Evolutionary conservation across 2,797 vertebrate species (phyloP), one percentile per base, ranked within the genome.

Genomic region (Remorina albescens): DNA sequence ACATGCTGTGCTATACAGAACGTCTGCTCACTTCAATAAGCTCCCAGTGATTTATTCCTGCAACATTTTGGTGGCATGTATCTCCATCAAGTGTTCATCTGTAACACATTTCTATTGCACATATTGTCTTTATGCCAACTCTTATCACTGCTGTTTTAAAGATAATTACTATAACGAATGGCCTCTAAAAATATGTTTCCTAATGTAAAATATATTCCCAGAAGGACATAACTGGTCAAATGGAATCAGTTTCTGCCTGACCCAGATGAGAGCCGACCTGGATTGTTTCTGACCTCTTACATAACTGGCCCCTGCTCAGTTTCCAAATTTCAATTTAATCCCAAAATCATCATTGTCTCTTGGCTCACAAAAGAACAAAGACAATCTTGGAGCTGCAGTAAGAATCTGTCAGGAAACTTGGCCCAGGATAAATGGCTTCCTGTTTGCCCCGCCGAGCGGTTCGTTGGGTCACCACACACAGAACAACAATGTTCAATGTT

Each of bases 401-500:
- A 82, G 75, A 71, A 78, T 67, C 72, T 84, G 81, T 79, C 21
- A 66, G 73, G 66, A 81, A 78, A 88, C 53, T 88, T 89, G 91
- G 90, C 89, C 53, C 36, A 8, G 72, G 78, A 90, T 91, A 89
- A 93, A 93, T 88, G 84, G 83, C 74, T 86, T 91, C 80, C 86
- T 92, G 88, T 93, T 89, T 83, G 69, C 85, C 74, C 69, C 68
- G 37, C 82, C 69, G 72, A 82, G 75, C 8, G 51, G 71, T 83
- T 77, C 64, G 86, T 70, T 75, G 80, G 83, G 88, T 91, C 85
- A 89, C 60, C 76, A 75, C 65, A 21, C 85, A 84, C 66, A 66
- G 61, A 74, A 49, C 73, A 81, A 76, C 83, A 80, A 75, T 30
- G 67, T 78, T 73, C 55, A 57, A 76, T 51, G 71, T 66, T 67